phyloP scores from a whole-genome alignment of 1,140 invertebrate species.

The Drosophila tristis region DNA sequence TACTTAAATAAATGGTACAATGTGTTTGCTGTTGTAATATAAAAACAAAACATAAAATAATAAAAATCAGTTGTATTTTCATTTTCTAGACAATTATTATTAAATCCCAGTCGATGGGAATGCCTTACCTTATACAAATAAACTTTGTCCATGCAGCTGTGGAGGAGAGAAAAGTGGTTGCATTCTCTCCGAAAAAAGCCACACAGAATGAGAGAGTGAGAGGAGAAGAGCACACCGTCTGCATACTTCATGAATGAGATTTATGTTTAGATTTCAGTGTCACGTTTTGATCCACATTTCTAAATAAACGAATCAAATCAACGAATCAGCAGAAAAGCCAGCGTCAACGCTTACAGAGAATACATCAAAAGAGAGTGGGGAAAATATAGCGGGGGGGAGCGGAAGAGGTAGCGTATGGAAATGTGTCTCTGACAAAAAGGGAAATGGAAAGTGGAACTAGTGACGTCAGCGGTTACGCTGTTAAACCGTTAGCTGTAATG shows the following conservation, averaged over 20 bases:
- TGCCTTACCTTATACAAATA: too few species aligned
- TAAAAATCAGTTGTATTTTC: too few species aligned
- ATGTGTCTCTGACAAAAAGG: not conserved
- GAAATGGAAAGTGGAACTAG: too few species aligned
- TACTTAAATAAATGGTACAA: too few species aligned
- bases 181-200: slow-evolving; percentile 12
- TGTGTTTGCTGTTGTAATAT: too few species aligned
- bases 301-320: slow-evolving; percentile 27
- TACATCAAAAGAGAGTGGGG: slow-evolving; percentile 5
- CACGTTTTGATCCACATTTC: slow-evolving; percentile 79
- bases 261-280: slow-evolving; percentile 78
- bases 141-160: too few species aligned
- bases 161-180: slow-evolving; percentile 5
- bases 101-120: too few species aligned
- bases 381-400: not conserved
- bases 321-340: not conserved
- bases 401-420: too few species aligned
- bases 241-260: slow-evolving; percentile 78
- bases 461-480: too few species aligned
- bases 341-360: not conserved
- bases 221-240: slow-evolving; percentile 26
- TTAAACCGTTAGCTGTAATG: too few species aligned
- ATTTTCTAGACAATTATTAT: too few species aligned
- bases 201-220: slow-evolving; percentile 1
- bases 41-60: too few species aligned